Evolutionary conservation across 1,140 invertebrate species (phyloP), one percentile per base, ranked within the genome.

Genomic region (Megathymus violae): DNA sequence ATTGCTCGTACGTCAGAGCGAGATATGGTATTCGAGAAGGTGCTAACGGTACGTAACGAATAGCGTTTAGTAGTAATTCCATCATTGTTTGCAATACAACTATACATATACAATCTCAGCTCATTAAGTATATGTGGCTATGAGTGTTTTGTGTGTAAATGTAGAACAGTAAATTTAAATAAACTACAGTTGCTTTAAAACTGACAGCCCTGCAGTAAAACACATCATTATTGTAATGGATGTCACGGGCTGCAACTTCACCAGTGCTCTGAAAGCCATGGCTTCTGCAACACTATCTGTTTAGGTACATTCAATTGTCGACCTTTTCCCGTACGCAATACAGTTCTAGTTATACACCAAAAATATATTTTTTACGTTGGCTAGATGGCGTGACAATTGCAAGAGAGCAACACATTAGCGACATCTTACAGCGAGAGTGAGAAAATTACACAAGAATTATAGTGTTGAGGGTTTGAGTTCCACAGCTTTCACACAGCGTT

Each of bases 141-240:
- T n/a, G n/a, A n/a, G n/a, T n/a, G n/a, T n/a, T n/a, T n/a, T n/a
- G n/a, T n/a, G n/a, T n/a, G n/a, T n/a, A n/a, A n/a, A n/a, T n/a
- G n/a, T n/a, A n/a, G n/a, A n/a, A n/a, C n/a, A n/a, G n/a, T n/a
- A n/a, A n/a, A n/a, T n/a, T n/a, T n/a, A n/a, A n/a, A n/a, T n/a
- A n/a, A n/a, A n/a, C n/a, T n/a, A n/a, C n/a, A n/a, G n/a, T n/a
- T n/a, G n/a, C n/a, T 22, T 5, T 22, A 5, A 31, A 16, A 36
- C 14, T 68, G 27, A 19, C 77, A 82, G 43, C 79, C 82, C 76
- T 84, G 65, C 40, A 66, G 31, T 52, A 65, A 80, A 85, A 85
- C 78, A 84, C 79, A 86, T 83, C 84, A 89, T 87, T 86, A 83
- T 81, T 70, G 80, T 89, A 88, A 89, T 89, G 86, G 86, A 89